Percentiles rank a stretch among this genome's conserved stretches.
These are phyloP conservation scores for Buphagus erythrorhynchus DNA, from an alignment of 2,797 vertebrate species.

Conservation along the genomic window DNA sequence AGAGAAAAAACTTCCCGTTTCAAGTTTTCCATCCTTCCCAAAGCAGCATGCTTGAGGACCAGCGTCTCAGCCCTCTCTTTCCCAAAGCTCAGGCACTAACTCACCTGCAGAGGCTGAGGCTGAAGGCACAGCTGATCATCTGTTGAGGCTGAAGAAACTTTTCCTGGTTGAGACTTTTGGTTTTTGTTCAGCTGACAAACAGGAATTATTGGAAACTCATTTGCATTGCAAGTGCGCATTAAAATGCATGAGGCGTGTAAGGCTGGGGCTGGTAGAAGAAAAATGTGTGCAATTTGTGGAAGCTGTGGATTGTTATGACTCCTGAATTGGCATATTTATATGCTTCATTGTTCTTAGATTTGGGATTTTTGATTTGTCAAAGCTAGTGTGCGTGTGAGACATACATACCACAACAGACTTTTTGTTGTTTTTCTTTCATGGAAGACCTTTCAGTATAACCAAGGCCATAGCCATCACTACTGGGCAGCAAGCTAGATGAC, in stretches of 20 bases:
- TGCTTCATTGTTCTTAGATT: conserved; percentile 46
- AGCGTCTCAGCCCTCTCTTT: neutral
- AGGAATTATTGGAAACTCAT: conserved; percentile 30
- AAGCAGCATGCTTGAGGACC: neutral
- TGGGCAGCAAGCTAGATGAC: neutral
- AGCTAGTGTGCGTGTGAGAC: neutral
- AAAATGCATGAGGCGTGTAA: conserved; percentile 46
- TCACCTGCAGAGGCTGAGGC: neutral
- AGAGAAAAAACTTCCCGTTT: accelerated
- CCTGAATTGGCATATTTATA: conserved; percentile 55
- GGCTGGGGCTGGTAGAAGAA: conserved; percentile 34
- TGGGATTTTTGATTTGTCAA: conserved; percentile 46
- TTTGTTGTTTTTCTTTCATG: too few relatives aligned
- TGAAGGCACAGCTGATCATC: neutral
- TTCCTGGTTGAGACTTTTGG: neutral
- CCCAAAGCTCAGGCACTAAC: neutral
- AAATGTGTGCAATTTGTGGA: conserved; percentile 48
- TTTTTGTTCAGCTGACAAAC: conserved; percentile 35
- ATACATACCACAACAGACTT: too few relatives aligned
- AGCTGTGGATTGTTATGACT: conserved; percentile 58
- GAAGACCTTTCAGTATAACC: neutral
- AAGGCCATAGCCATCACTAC: neutral
- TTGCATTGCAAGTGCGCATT: conserved; percentile 61
- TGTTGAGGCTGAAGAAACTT: conserved; percentile 1
- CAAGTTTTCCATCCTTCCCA: neutral